Conservation (phyloP, 1,140 invertebrate genomes). For the Halictus rubicundus region DNA sequence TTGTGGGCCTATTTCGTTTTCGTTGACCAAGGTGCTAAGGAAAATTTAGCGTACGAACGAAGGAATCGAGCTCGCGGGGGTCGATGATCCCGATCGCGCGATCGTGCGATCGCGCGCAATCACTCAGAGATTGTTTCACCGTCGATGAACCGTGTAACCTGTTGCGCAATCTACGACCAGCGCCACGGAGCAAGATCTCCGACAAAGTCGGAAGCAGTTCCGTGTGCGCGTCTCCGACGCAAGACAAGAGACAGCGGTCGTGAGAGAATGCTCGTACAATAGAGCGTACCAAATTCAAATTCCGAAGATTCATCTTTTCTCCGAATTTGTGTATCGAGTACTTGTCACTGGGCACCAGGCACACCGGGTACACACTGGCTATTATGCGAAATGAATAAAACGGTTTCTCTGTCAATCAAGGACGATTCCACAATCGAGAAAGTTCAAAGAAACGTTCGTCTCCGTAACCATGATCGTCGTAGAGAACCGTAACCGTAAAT, state of each 20-base stretch:
- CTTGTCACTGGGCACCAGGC: too few species aligned
- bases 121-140: conserved; percentile 42
- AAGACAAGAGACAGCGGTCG: neutral
- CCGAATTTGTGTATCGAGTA: too few species aligned
- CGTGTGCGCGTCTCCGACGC: neutral
- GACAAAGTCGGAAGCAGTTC: conserved; percentile 21
- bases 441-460: conserved; percentile 20
- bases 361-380: too few species aligned
- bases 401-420: conserved; percentile 30
- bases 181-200: conserved; percentile 24
- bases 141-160: conserved; percentile 55
- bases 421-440: conserved; percentile 19
- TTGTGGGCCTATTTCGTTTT: too few species aligned
- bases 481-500: neutral
- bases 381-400: neutral
- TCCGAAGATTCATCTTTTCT: neutral
- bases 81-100: conserved; percentile 41
- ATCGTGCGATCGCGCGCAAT: too few species aligned
- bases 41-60: neutral
- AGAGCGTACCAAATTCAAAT: neutral
- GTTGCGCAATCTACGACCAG: conserved; percentile 47
- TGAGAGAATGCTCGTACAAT: neutral
- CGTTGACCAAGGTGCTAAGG: neutral
- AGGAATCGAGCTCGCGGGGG: neutral
- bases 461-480: conserved; percentile 8